phyloP scores from a whole-genome alignment of 2,888 invertebrate species.

The Odontocerum albicorne region DNA sequence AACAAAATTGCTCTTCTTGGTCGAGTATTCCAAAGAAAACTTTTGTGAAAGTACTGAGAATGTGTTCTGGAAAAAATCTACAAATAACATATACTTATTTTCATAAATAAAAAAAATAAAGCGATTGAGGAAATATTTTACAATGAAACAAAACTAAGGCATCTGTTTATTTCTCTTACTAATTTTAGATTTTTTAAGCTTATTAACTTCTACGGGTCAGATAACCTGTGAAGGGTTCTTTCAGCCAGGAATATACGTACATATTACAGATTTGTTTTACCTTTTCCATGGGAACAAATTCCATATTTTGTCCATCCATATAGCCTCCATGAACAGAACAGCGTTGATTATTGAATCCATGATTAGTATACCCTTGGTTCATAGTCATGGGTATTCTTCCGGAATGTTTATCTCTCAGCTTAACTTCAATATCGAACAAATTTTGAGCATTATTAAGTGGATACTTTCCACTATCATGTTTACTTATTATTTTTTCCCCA shows the following conservation, averaged over 20 bases:
- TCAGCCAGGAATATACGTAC: no score
- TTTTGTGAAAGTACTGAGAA: no score
- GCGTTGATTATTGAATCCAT: conserved; percentile 42
- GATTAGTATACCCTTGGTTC: conserved; percentile 49
- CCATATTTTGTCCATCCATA: conserved; percentile 45
- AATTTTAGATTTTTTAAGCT: no score
- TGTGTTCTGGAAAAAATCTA: no score
- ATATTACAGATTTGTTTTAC: no score
- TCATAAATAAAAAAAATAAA: conserved; percentile 1
- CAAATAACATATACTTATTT: background rate
- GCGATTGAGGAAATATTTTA: background rate
- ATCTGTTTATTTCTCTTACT: no score
- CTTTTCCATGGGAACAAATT: conserved; percentile 68
- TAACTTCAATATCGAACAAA: conserved; percentile 47
- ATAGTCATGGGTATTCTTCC: conserved; percentile 50
- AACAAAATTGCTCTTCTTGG: no score
- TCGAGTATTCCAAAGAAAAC: no score
- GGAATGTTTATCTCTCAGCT: conserved; percentile 47
- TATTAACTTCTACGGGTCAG: no score
- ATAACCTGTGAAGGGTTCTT: no score
- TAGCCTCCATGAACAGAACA: conserved; percentile 32
- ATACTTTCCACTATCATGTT: conserved; percentile 19
- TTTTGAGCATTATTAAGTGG: conserved; percentile 39
- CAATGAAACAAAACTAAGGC: no score
- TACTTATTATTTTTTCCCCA: conserved; percentile 46